These are phyloP conservation scores for Itoplectis maculator DNA, from an alignment of 2,888 invertebrate genomes.

Conservation along the genomic window DNA sequence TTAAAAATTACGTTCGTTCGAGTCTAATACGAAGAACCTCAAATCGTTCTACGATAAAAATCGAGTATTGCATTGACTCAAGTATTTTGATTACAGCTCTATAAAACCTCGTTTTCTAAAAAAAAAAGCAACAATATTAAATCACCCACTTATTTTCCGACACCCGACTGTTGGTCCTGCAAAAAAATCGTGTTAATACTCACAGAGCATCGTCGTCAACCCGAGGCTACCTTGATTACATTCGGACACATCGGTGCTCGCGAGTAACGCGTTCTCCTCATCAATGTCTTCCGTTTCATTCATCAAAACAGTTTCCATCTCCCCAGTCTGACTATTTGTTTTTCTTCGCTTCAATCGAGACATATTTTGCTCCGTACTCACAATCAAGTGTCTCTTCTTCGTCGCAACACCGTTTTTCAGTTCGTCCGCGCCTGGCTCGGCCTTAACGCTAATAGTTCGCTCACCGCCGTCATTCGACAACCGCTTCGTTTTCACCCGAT, in stretches of 20 bases:
- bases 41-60: no score
- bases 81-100: no score
- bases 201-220: neutral
- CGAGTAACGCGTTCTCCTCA: neutral
- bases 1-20: no score
- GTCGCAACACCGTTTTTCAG: constrained; percentile 29
- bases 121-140: no score
- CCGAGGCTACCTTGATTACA: neutral
- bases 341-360: constrained; percentile 46
- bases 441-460: constrained; percentile 7
- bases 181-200: constrained; percentile 15
- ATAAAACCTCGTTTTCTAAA: no score
- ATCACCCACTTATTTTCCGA: no score
- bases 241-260: neutral
- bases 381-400: constrained; percentile 32
- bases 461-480: neutral
- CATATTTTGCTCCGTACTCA: constrained; percentile 13
- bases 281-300: constrained; percentile 18
- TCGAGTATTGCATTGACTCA: no score
- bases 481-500: constrained; percentile 39
- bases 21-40: no score
- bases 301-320: neutral
- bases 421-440: neutral
- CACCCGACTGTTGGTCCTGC: neutral
- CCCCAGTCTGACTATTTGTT: constrained; percentile 30